phyloP scores from a whole-genome alignment of 2,113 vertebrate genomes.

The Sylvicapra grimmia region DNA sequence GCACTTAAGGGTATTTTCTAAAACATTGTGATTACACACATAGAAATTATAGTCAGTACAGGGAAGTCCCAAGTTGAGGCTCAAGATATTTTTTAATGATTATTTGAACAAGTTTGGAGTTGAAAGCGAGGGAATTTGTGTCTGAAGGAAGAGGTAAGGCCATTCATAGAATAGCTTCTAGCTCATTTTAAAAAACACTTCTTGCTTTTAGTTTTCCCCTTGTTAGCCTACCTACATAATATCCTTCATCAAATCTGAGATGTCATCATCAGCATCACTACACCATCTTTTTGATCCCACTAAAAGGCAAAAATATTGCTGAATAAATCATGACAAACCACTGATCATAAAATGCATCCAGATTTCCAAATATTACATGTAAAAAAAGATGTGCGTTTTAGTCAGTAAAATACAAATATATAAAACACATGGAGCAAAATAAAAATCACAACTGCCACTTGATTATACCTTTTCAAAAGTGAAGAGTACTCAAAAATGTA shows the following conservation, averaged over 20 bases:
- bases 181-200: not conserved
- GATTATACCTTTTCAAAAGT: not conserved
- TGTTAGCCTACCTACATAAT: not conserved
- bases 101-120: not conserved
- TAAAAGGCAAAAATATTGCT: conserved; percentile 11
- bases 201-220: not conserved
- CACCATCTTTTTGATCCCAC: not conserved
- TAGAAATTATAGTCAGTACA: not conserved
- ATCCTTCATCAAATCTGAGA: conserved; percentile 3
- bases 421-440: not conserved
- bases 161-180: not conserved
- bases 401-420: not conserved
- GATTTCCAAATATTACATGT: not conserved
- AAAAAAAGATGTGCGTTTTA: not conserved
- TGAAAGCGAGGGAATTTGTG: not conserved
- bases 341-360: conserved; percentile 8
- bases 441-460: not conserved
- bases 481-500: not conserved
- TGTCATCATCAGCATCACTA: not conserved
- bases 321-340: not conserved
- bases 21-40: not conserved
- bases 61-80: not conserved
- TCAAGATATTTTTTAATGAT: conserved; percentile 10
- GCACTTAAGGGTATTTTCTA: not conserved
- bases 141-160: not conserved